Evolutionary conservation across 2,888 invertebrate genomes (phyloP), one percentile per base, ranked within the genome.

Genomic region (Scelioninae gen. 2): DNA sequence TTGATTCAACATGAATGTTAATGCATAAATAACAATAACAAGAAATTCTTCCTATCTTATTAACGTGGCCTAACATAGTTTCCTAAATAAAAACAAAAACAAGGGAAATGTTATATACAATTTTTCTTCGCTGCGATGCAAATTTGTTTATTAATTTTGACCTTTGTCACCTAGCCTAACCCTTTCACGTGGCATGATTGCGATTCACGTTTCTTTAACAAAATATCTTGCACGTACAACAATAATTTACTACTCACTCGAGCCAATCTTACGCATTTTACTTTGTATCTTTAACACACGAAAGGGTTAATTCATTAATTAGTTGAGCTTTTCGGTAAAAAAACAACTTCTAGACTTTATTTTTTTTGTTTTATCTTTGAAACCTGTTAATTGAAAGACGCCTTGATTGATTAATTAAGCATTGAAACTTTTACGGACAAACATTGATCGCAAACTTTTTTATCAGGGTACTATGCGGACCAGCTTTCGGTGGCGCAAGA

Each of bases 381-480:
- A 7, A 4, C 9, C 10, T 16, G 7, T 41, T 41, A 10, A 15
- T 16, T 41, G 10, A n/a, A n/a, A n/a, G n/a, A n/a, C n/a, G n/a
- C n/a, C n/a, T n/a, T n/a, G n/a, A n/a, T n/a, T n/a, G n/a, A n/a
- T n/a, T n/a, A n/a, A n/a, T n/a, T n/a, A n/a, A n/a, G n/a, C n/a
- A n/a, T n/a, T n/a, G n/a, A n/a, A n/a, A n/a, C n/a, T n/a, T n/a
- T n/a, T n/a, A n/a, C n/a, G n/a, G n/a, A n/a, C n/a, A n/a, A n/a
- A n/a, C n/a, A n/a, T n/a, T n/a, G n/a, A n/a, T n/a, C n/a, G n/a
- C n/a, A n/a, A n/a, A n/a, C 41, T 28, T 63, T 25, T 39, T 55
- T 19, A 71, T 19, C 85, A 94, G 94, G 94, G 37, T 95, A 95
- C 83, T 95, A 94, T 83, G 94, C 95, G 3, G 94, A 94, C 81